Base-by-base conservation (phyloP, 30 jellyfish, hydroid and myxozoan species). In the Aurelia aurita complex sp. Pacific region DNA sequence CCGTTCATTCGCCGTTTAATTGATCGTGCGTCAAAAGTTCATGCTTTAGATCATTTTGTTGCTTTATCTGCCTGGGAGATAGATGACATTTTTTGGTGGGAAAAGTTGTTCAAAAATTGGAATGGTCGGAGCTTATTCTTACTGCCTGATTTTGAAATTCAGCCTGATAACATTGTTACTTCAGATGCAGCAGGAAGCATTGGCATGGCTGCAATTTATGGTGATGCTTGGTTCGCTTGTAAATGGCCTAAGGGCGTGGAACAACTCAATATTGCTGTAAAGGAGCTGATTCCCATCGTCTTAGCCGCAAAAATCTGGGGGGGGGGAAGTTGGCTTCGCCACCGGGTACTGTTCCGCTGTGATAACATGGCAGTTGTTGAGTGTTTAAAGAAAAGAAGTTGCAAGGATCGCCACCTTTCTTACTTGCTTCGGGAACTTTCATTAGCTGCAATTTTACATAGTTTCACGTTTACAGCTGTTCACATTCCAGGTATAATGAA, bases 21-120 rank as follows among this genome's bases (percentile, higher is more conserved):
- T 15, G 82, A 74, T 32, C 74, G 78, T 32, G 97, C 95, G 6
- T 61, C 64, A 52, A 55, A 61, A 18, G 97, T 80, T 36, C 34
- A 70, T 18, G 77, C 82, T 18, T 61, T 89, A 23, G 73, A 54
- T 67, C 77, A 38, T 40, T 36, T n/a, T 33, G 89, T 89, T 3
- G 29, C 36, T 9, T 72, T 89, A 36, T 38, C 80, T 46, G 53
- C 42, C 18, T 72, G 81, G 76, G 97, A 89, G 43, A 12, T 61
- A 9, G 87, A 89, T 5, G 94, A 89, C 64, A n/a, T 81, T 32
- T 16, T 17, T 33, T 89, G 91, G 91, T 89, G 97, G 97, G 46
- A 14, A 14, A 50, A 63, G 64, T 19, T 60, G 33, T 19, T 60
- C 11, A 35, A 88, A 43, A 42, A 57, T 23, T 88, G 96, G 96